phyloP scores from a whole-genome alignment of 2,113 vertebrate genomes.

The Albula goreensis region DNA sequence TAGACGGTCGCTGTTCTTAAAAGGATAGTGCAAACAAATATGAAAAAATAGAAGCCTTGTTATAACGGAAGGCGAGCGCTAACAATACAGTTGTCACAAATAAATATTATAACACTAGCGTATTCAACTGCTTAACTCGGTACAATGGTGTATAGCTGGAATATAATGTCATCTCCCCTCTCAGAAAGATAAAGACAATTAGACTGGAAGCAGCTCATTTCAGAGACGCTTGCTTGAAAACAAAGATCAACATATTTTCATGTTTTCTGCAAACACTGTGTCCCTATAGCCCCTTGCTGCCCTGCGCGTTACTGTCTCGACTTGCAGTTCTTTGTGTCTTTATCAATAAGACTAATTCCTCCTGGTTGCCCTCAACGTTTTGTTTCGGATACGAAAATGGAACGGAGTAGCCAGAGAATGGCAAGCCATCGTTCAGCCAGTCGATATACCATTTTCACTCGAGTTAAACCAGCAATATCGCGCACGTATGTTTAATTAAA shows the following conservation, averaged over 20 bases:
- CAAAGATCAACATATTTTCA: slow-evolving; percentile 45
- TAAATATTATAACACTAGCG: neutral
- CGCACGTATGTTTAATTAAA: slow-evolving; percentile 43
- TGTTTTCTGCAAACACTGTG: slow-evolving; percentile 36
- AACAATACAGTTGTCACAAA: too few relatives aligned
- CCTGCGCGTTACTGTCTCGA: slow-evolving; percentile 29
- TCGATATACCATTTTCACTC: neutral
- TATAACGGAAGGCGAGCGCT: too few relatives aligned
- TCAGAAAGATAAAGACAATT: neutral
- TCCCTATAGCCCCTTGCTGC: slow-evolving; percentile 19
- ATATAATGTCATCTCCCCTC: neutral
- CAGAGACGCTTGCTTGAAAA: slow-evolving; percentile 41
- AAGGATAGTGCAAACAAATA: neutral
- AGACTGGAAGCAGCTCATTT: slow-evolving; percentile 15
- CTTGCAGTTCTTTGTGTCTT: slow-evolving; percentile 53
- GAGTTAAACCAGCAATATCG: neutral
- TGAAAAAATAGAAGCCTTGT: neutral
- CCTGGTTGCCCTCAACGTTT: slow-evolving; percentile 31
- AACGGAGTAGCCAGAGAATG: neutral
- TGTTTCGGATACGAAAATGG: neutral
- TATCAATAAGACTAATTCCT: slow-evolving; percentile 53
- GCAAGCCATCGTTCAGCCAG: slow-evolving; percentile 3
- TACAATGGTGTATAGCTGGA: slow-evolving; percentile 27
- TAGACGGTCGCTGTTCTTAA: neutral
- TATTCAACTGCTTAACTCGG: neutral